Evolutionary conservation across 2,888 invertebrate genomes (phyloP), one percentile per base, ranked within the genome.

Genomic region (Callimorpha dominula): DNA sequence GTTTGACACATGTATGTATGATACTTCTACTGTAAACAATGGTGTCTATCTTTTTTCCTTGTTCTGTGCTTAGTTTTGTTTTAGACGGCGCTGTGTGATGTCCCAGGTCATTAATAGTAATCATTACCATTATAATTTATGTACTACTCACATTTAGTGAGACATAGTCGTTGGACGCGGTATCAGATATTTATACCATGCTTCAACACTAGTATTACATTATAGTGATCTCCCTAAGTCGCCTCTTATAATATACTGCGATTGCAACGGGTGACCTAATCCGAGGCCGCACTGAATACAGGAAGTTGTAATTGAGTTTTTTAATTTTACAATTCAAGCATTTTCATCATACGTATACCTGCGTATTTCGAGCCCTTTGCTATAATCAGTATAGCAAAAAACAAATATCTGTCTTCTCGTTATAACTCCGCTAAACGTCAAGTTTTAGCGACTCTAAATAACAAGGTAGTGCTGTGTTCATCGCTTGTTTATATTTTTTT

Each of bases 231-330:
- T 68, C 72, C 72, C 52, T 67, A n/a, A 72, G 68, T 64, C 52
- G 72, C 72, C 73, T 68, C 69, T 70, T 60, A 72, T 50, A 69
- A 64, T 52, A 68, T 54, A 64, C 57, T 68, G 60, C 62, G 17
- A 70, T 65, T 73, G 46, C 69, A 65, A 73, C 70, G 66, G 68
- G 49, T 46, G 69, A 65, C 65, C 73, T 73, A 73, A 70, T 73
- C 49, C 65, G 73, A 73, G 73, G 73, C 62, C 73, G 65, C 50
- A 49, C 54, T 65, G n/a, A 40, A 42, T 72, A 46, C 69, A 70
- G 73, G 69, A 73, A 73, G 65, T 73, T 62, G 52, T 66, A 73
- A 73, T 69, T 20, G 65, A 65, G 65, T 17, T 66, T 72, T 69
- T 67, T 70, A 73, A 69, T 73, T 65, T 69, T 62, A 60, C 64